Evolutionary conservation across 2,797 vertebrate species (phyloP), one percentile per base, ranked within the genome.

Genomic region (Periparus ater): DNA sequence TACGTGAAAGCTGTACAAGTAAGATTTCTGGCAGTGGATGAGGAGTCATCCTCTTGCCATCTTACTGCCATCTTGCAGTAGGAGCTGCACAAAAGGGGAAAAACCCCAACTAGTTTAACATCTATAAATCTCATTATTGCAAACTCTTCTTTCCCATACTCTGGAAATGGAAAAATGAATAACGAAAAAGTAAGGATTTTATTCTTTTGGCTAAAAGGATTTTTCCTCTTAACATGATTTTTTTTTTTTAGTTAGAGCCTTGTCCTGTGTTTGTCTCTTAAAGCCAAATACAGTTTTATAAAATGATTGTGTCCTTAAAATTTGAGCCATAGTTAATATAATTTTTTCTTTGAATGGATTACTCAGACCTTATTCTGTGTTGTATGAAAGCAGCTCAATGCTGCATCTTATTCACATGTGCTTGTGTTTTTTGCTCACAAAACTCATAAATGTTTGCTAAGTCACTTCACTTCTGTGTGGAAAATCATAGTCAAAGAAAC

Each of bases 31-130:
- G 17, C 26, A 48, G n/a, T 40, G 18, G 3, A 50, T 60, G 27
- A 71, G 20, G 30, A n/a, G n/a, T n/a, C n/a, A n/a, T n/a, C n/a
- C n/a, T n/a, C n/a, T n/a, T n/a, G n/a, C n/a, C n/a, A n/a, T n/a
- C n/a, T n/a, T n/a, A n/a, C n/a, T 45, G 8, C 60, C 4, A 12
- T 53, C 21, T 72, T 88, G 30, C 8, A 36, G 5, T 70, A 72
- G 42, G 27, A 68, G 17, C 23, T 50, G 42, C n/a, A 82, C 16
- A 65, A 60, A 92, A 76, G 3, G 9, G 17, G 10, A 20, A 38
- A 48, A 47, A 1, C 0, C 3, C 8, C 20, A 51, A 58, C 9
- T 26, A 70, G 20, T 10, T 78, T 36, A 17, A 3, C 1, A 38
- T 27, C 16, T 32, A 58, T 51, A 82, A 34, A 62, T 9, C 3